These are phyloP conservation scores for Taphrorychus bicolor DNA, from an alignment of 2,888 invertebrate genomes.

Conservation along the genomic window DNA sequence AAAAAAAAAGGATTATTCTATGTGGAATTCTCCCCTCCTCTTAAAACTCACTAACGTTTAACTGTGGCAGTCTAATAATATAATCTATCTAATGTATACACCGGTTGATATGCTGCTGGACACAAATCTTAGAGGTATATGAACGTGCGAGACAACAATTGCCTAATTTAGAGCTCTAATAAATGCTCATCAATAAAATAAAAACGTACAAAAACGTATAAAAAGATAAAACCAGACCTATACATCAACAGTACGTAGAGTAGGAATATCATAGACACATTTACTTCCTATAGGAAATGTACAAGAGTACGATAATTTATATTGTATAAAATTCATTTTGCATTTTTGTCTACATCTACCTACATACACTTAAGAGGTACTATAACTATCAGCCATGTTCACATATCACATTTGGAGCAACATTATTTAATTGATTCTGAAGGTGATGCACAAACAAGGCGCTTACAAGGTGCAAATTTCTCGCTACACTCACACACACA, in stretches of 20 bases:
- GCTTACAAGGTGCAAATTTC: no score
- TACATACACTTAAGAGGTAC: neutral
- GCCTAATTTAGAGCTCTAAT: constrained; percentile 27
- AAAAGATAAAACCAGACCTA: constrained; percentile 19
- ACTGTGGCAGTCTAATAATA: neutral
- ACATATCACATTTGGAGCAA: no score
- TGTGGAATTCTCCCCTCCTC: no score
- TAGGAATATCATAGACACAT: constrained; percentile 14
- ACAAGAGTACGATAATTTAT: neutral
- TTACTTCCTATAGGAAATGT: constrained; percentile 14
- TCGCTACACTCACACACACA: no score
- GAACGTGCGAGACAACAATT: constrained; percentile 37
- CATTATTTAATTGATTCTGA: no score
- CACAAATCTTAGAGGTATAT: constrained; percentile 22
- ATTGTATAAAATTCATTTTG: neutral
- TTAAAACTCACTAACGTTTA: neutral
- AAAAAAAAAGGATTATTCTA: no score
- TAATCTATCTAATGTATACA: neutral
- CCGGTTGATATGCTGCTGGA: constrained; percentile 29
- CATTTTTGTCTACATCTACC: no score
- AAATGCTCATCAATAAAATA: constrained; percentile 8
- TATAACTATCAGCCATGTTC: neutral
- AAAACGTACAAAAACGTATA: constrained; percentile 28
- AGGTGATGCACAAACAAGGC: no score
- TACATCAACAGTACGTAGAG: constrained; percentile 8